These are phyloP conservation scores for Perccottus glenii DNA, from an alignment of 2,113 vertebrate species.

Conservation along the genomic window DNA sequence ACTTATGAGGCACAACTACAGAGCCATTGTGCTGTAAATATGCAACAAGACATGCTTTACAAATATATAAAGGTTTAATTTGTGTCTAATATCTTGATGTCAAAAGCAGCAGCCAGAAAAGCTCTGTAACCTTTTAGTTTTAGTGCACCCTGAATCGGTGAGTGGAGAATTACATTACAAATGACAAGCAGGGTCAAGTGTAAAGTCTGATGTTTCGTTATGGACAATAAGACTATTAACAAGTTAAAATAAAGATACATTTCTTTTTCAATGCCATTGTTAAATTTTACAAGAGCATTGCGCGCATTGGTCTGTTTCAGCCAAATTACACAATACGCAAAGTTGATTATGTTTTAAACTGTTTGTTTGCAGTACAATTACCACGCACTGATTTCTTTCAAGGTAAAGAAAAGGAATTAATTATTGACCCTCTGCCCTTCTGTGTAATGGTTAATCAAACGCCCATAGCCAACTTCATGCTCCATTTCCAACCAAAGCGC, in stretches of 20 bases:
- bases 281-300: background rate
- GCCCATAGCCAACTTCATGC: background rate
- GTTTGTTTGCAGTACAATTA: background rate
- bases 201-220: too few species aligned
- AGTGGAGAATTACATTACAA: too few species aligned
- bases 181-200: too few species aligned
- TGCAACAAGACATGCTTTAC: background rate
- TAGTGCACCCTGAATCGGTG: too few species aligned
- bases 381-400: background rate
- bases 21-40: background rate
- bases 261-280: too few species aligned
- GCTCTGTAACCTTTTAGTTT: too few species aligned
- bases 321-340: background rate
- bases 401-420: background rate
- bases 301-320: background rate
- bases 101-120: too few species aligned
- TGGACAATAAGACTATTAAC: too few species aligned
- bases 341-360: background rate
- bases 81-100: too few species aligned
- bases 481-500: conserved; percentile 1
- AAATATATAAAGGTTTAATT: background rate
- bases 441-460: background rate
- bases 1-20: background rate
- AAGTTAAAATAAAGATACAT: too few species aligned
- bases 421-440: background rate